Percentiles rank a stretch among this genome's conserved stretches.
These are phyloP conservation scores for Callorhinus ursinus DNA, from an alignment of 2,113 vertebrate genomes.

Conservation along the genomic window DNA sequence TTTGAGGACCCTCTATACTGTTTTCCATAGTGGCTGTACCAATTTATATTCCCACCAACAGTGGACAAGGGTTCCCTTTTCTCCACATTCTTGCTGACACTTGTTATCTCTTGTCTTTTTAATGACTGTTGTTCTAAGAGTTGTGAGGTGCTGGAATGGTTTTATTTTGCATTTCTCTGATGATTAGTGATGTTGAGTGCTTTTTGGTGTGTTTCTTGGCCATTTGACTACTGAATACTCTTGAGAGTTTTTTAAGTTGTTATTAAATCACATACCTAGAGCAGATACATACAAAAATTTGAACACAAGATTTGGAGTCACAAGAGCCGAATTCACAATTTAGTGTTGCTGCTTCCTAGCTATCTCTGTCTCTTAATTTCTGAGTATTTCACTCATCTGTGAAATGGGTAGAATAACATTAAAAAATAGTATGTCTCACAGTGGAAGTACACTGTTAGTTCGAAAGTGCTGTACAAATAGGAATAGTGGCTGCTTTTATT, in stretches of 20 bases:
- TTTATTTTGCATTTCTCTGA: slow-evolving; percentile 1
- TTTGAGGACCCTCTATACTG: not conserved
- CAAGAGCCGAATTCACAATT: not conserved
- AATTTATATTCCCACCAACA: not conserved
- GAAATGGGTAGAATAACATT: not conserved
- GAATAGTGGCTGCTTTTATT: not conserved
- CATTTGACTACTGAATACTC: slow-evolving; percentile 12
- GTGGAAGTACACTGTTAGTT: not conserved
- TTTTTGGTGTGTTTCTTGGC: not conserved
- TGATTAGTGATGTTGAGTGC: not conserved
- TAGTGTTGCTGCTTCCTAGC: not conserved
- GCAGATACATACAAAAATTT: not conserved
- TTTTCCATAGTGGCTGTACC: not conserved
- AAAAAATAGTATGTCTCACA: not conserved
- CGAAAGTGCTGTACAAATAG: not conserved
- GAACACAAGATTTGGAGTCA: not conserved
- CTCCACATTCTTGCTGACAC: not conserved
- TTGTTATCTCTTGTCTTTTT: not conserved
- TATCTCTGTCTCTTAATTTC: not conserved
- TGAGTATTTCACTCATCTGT: not conserved
- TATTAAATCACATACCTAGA: not conserved
- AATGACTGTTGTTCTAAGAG: not conserved
- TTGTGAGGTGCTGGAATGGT: not conserved
- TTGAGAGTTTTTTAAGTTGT: not conserved
- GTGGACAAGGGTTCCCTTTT: not conserved